Percentiles rank a stretch among this genome's conserved stretches.
Conservation (phyloP, 2,888 invertebrate species). For the Erpobdella octoculata region DNA sequence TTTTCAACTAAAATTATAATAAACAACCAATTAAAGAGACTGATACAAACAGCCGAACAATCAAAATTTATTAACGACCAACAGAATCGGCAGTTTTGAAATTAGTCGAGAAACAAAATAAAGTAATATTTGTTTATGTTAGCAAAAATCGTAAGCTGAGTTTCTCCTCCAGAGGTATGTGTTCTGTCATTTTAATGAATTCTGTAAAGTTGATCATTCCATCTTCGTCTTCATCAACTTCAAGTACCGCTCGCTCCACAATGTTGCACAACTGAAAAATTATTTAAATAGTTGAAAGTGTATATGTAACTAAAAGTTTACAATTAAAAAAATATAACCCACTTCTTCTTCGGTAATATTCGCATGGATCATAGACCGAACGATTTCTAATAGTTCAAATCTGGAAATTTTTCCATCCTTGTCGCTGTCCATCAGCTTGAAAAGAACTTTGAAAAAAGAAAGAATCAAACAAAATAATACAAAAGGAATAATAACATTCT, state of each 20-base stretch:
- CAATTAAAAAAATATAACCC: neutral
- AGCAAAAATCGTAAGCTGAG: slow-evolving; percentile 25
- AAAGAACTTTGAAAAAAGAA: slow-evolving; percentile 78
- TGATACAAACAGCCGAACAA: too few relatives aligned
- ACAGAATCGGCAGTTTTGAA: too few relatives aligned
- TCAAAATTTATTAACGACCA: too few relatives aligned
- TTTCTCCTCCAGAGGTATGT: slow-evolving; percentile 25
- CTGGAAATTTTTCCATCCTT: slow-evolving; percentile 90
- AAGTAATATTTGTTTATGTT: slow-evolving; percentile 13
- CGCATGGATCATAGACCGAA: slow-evolving; percentile 99
- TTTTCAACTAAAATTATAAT: too few relatives aligned
- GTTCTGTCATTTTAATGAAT: slow-evolving; percentile 58
- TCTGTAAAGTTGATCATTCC: slow-evolving; percentile 92
- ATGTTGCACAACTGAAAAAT: slow-evolving; percentile 71
- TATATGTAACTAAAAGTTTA: neutral
- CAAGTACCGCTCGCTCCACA: slow-evolving; percentile 89
- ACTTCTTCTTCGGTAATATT: slow-evolving; percentile 73
- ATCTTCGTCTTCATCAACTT: slow-evolving; percentile 91
- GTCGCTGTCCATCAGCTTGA: slow-evolving; percentile 97
- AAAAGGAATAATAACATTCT: too few relatives aligned
- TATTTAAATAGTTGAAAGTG: too few relatives aligned
- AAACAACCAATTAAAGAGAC: too few relatives aligned
- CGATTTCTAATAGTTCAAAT: slow-evolving; percentile 86
- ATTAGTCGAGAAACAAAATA: too few relatives aligned
- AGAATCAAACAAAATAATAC: too few relatives aligned